phyloP scores from a whole-genome alignment of 2,888 invertebrate species.

The Abrostola triplasia region DNA sequence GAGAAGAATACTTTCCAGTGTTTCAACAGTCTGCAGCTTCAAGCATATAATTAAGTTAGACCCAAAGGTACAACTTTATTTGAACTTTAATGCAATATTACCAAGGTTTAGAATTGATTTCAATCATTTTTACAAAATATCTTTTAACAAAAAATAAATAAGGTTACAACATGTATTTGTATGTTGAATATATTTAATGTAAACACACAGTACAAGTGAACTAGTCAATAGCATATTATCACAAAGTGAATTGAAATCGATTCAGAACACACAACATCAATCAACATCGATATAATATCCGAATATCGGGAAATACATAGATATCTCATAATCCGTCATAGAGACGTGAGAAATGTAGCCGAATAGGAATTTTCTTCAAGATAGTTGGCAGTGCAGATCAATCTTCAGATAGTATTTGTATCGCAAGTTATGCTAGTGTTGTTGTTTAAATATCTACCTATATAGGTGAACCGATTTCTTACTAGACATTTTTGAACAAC shows the following conservation, averaged over 20 bases:
- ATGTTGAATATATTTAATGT: too few relatives aligned
- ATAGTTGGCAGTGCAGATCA: slow-evolving; percentile 46
- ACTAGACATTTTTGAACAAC: too few relatives aligned
- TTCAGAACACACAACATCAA: slow-evolving; percentile 56
- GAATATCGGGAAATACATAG: slow-evolving; percentile 61
- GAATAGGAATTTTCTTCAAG: slow-evolving; percentile 51
- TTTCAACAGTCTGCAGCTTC: too few relatives aligned
- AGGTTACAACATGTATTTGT: too few relatives aligned
- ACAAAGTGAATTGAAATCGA: not conserved
- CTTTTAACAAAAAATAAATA: too few relatives aligned
- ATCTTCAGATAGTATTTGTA: slow-evolving; percentile 33
- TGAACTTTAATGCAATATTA: too few relatives aligned
- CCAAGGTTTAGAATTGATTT: too few relatives aligned
- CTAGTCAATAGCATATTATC: not conserved
- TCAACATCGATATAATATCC: slow-evolving; percentile 66
- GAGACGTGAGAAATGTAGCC: slow-evolving; percentile 58
- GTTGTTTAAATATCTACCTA: not conserved
- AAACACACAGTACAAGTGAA: not conserved
- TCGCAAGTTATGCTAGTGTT: not conserved
- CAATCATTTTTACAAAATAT: too few relatives aligned
- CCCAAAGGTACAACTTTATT: too few relatives aligned
- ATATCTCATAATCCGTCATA: slow-evolving; percentile 77
- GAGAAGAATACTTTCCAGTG: too few relatives aligned
- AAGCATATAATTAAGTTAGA: too few relatives aligned
- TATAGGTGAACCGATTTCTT: not conserved